phyloP scores from a whole-genome alignment of 2,797 vertebrate genomes.

The Macrochelys suwanniensis region DNA sequence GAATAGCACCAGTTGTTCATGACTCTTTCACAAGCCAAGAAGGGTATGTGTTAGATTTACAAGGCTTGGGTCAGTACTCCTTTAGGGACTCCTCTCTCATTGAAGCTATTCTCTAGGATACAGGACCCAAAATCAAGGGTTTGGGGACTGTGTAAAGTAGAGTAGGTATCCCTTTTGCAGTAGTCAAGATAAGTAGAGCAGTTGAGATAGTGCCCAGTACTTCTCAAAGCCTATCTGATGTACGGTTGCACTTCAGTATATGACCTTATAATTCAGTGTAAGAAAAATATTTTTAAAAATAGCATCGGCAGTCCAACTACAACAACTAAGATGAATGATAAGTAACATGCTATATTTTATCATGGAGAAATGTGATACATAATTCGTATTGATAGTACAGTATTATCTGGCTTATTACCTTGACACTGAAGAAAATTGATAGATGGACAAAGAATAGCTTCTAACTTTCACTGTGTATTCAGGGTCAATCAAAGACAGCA shows the following conservation, averaged over 20 bases:
- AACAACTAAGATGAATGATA: background rate
- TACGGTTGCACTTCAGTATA: background rate
- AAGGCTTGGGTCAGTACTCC: background rate
- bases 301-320: background rate
- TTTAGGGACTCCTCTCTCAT: background rate
- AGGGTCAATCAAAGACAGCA: background rate
- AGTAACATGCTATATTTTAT: fast-evolving
- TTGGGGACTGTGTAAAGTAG: background rate
- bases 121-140: background rate
- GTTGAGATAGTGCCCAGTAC: background rate
- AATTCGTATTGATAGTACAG: background rate
- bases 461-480: background rate
- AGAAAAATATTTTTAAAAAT: background rate
- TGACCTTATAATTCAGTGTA: background rate
- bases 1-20: background rate
- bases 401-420: background rate
- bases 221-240: background rate
- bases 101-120: background rate
- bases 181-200: background rate
- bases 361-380: background rate
- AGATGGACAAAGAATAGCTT: background rate
- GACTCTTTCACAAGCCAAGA: background rate
- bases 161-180: background rate
- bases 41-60: background rate
- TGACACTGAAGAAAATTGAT: background rate